Evolutionary conservation across 2,113 vertebrate species (phyloP).

Genomic region (Lipophrys pholis): DNA sequence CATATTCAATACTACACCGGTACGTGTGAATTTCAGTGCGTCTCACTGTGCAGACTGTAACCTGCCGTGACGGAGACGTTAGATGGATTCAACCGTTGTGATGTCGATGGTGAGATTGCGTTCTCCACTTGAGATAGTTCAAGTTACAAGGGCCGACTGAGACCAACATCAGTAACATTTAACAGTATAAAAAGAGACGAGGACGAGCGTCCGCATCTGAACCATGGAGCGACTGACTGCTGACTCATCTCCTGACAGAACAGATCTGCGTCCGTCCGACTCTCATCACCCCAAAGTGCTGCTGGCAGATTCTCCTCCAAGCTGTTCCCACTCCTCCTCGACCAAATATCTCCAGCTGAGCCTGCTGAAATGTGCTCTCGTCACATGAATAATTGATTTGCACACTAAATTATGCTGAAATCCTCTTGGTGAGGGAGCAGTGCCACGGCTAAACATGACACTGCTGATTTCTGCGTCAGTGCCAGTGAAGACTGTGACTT

Average conservation of each 20-base stretch:
- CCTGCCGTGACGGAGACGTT: too few species aligned
- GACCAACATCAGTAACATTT: too few species aligned
- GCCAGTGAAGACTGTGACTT: background rate
- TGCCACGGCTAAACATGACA: conserved; percentile 1
- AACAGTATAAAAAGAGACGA: background rate
- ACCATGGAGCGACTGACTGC: conserved; percentile 33
- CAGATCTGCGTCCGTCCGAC: conserved; percentile 48
- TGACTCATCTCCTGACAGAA: conserved; percentile 71
- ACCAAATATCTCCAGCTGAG: conserved; percentile 53
- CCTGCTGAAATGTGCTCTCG: conserved; percentile 29
- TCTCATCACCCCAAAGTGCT: conserved; percentile 62
- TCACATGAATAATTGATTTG: conserved; percentile 48
- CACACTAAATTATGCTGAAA: conserved; percentile 18
- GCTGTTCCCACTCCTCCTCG: conserved; percentile 64
- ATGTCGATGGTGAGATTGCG: too few species aligned
- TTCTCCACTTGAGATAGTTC: too few species aligned
- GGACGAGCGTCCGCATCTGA: conserved; percentile 9
- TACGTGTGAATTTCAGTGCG: too few species aligned
- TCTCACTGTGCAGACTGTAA: too few species aligned
- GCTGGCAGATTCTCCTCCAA: conserved; percentile 64
- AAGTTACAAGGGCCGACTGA: too few species aligned
- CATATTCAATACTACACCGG: too few species aligned
- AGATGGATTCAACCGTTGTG: too few species aligned
- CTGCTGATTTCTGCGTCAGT: background rate
- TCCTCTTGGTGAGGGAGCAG: background rate